A percentile compares a stretch with the other conserved stretches of the same genome.
Conservation (phyloP, 2,113 vertebrate genomes). For the Actinemys pallida region DNA sequence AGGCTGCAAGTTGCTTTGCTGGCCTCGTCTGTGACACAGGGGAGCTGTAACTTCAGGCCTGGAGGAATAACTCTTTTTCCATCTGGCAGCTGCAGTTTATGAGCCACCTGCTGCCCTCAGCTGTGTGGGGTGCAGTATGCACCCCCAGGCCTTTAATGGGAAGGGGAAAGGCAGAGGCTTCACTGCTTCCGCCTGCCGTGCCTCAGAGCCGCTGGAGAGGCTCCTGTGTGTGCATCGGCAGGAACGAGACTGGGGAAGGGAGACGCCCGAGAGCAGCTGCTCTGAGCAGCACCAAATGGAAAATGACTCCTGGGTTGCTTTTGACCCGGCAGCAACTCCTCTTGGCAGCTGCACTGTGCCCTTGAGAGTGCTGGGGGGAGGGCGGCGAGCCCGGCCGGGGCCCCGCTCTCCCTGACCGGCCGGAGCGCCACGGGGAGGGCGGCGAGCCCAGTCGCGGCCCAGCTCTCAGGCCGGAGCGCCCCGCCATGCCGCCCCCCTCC, state of each 20-base stretch:
- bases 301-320: background rate
- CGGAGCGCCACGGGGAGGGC: too few relatives aligned
- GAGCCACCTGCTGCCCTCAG: background rate
- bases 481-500: too few relatives aligned
- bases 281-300: background rate
- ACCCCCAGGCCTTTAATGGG: background rate
- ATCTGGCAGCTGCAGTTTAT: background rate
- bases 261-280: background rate
- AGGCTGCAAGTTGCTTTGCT: background rate
- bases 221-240: background rate
- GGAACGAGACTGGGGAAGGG: background rate
- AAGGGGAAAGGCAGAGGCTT: background rate
- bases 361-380: background rate
- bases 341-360: too few relatives aligned
- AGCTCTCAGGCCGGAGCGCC: too few relatives aligned
- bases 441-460: too few relatives aligned
- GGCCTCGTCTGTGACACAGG: background rate
- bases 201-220: background rate
- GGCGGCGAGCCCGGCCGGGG: too few relatives aligned
- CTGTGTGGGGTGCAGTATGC: background rate
- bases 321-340: background rate
- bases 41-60: background rate
- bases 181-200: background rate
- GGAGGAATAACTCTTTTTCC: background rate
- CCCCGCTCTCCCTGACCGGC: too few relatives aligned